A percentile compares a stretch with the other conserved stretches of the same genome.
Conservation (phyloP, 2,113 vertebrate genomes). For the Melanotaenia duboulayi region DNA sequence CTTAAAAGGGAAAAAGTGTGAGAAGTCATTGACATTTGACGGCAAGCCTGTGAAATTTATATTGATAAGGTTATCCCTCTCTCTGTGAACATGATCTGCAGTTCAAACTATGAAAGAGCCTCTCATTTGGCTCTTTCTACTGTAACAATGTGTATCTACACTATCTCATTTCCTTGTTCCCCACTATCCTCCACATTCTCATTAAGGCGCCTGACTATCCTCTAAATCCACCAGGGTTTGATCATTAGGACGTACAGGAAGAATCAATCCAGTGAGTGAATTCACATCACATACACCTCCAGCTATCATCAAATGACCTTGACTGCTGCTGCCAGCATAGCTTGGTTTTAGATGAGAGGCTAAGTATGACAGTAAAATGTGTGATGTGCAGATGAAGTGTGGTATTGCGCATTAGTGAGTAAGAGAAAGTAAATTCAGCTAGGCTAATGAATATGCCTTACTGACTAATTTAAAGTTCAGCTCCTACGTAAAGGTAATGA, state of each 20-base stretch:
- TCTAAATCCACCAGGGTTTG: conserved; percentile 75
- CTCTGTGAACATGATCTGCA: conserved; percentile 52
- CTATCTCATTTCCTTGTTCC: conserved; percentile 67
- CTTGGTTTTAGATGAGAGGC: conserved; percentile 69
- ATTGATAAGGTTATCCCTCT: conserved; percentile 46
- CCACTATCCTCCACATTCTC: conserved; percentile 60
- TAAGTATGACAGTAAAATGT: conserved; percentile 64
- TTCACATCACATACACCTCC: conserved; percentile 78
- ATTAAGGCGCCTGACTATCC: conserved; percentile 72
- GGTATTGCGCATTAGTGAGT: conserved; percentile 44
- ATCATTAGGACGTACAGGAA: conserved; percentile 76
- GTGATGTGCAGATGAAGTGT: conserved; percentile 70
- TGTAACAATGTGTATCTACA: conserved; percentile 64
- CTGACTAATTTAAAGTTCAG: conserved; percentile 66
- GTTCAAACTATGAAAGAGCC: conserved; percentile 54
- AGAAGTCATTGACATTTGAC: conserved; percentile 19
- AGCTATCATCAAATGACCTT: conserved; percentile 77
- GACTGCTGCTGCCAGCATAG: conserved; percentile 57
- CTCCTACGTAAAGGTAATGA: conserved; percentile 58
- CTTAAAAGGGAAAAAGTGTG: conserved; percentile 20
- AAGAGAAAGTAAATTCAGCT: conserved; percentile 44
- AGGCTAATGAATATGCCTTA: conserved; percentile 65
- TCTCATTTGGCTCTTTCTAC: conserved; percentile 58
- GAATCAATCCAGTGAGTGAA: conserved; percentile 75
- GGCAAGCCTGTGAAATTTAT: conserved; percentile 38